Conservation (phyloP, 2,797 vertebrate genomes). For the Centropyge bicolor region DNA sequence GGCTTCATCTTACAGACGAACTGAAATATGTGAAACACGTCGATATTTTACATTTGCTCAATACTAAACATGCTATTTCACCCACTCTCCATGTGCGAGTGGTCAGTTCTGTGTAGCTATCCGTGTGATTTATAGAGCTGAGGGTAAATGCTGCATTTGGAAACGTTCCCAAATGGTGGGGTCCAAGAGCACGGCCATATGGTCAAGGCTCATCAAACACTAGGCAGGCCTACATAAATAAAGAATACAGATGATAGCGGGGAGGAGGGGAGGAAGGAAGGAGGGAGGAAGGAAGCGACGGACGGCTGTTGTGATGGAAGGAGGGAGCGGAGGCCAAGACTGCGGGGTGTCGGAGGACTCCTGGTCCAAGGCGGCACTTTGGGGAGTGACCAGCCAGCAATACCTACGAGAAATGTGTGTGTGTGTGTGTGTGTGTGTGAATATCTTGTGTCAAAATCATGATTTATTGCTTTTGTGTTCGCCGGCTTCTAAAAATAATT, state of each 20-base stretch:
- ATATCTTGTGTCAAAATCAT: slow-evolving; percentile 29
- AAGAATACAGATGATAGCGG: slow-evolving; percentile 74
- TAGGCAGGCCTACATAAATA: slow-evolving; percentile 76
- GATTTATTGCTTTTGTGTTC: slow-evolving; percentile 43
- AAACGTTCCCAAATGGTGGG: slow-evolving; percentile 72
- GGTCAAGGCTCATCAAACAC: slow-evolving; percentile 81
- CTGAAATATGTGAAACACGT: slow-evolving; percentile 8
- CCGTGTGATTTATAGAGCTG: slow-evolving; percentile 59
- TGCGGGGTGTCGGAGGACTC: slow-evolving; percentile 49
- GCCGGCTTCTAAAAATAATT: slow-evolving; percentile 54
- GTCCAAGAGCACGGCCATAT: slow-evolving; percentile 79
- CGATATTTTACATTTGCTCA: slow-evolving; percentile 16
- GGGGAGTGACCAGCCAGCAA: slow-evolving; percentile 19
- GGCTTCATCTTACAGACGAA: background rate
- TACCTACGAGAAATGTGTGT: slow-evolving; percentile 22
- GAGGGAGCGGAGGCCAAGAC: slow-evolving; percentile 61
- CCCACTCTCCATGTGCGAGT: slow-evolving; percentile 6
- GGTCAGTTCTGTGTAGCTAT: slow-evolving; percentile 51
- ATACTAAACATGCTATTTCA: slow-evolving; percentile 10
- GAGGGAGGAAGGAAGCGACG: slow-evolving; percentile 34
- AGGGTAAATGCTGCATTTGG: slow-evolving; percentile 71
- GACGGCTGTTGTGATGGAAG: slow-evolving; percentile 62
- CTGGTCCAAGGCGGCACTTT: slow-evolving; percentile 49
- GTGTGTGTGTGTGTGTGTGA: slow-evolving; percentile 20
- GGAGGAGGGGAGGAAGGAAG: slow-evolving; percentile 44